Evolutionary conservation across 2,888 invertebrate species (phyloP).

Genomic region (Aphrophora alni): DNA sequence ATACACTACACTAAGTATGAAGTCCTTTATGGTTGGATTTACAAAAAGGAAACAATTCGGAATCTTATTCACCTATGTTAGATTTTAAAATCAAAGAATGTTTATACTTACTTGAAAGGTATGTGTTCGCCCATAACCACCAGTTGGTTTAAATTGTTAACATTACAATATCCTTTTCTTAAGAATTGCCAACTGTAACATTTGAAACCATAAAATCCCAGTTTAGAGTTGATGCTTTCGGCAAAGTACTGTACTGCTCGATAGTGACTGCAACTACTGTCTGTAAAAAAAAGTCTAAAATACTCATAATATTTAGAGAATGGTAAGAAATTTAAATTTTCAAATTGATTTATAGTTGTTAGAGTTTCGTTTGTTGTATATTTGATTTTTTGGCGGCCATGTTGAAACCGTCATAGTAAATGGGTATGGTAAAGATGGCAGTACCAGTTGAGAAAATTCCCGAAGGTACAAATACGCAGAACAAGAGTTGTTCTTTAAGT

Average conservation of each 20-base stretch:
- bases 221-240: slow-evolving; percentile 62
- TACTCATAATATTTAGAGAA: no score
- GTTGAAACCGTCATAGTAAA: no score
- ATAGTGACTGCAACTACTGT: slow-evolving; percentile 65
- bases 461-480: no score
- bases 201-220: slow-evolving; percentile 64
- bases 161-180: slow-evolving; percentile 62
- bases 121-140: slow-evolving; percentile 54
- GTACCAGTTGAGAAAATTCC: no score
- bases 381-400: no score
- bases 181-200: slow-evolving; percentile 64
- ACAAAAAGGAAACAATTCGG: no score
- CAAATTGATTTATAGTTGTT: no score
- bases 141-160: slow-evolving; percentile 45
- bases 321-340: slow-evolving; percentile 41
- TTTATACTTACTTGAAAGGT: slow-evolving; percentile 58
- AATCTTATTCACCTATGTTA: background rate
- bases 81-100: background rate
- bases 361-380: no score
- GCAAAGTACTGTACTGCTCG: slow-evolving; percentile 66
- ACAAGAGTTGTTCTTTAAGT: no score
- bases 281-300: slow-evolving; percentile 55
- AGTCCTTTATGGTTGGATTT: background rate
- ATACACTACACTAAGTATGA: background rate
- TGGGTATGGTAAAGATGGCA: no score